Evolutionary conservation across 2,113 vertebrate species (phyloP), one percentile per base, ranked within the genome.

Genomic region (Daphoenositta chrysoptera): DNA sequence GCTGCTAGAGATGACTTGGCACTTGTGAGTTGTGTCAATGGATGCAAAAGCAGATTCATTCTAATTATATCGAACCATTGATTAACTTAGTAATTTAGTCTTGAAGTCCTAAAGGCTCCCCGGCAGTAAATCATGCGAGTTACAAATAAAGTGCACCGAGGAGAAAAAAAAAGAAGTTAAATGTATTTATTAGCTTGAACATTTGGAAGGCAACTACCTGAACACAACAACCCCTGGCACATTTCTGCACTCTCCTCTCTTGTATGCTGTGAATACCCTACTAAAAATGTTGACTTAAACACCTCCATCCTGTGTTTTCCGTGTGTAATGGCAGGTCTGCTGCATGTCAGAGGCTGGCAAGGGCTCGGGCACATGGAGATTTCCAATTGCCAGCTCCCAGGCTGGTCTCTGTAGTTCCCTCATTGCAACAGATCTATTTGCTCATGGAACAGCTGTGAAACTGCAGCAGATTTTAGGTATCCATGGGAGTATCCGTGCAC

Each of bases 391-490:
- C 50, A 30, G n/a, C 66, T 69, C 71, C 1, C 0, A 35, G 39
- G 30, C 80, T 40, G 24, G 5, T 27, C 54, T 39, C 30, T 31
- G 39, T 10, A 40, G 65, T 15, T 54, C 42, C 33, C 72, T 69
- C 57, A 72, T 94, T 81, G 90, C 5, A 4, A 79, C 37, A 76
- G 42, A 72, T 68, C 66, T 68, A 20, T 95, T 89, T 88, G 72
- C 71, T 91, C 47, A 57, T 50, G 58, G 86, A 86, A 47, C 58
- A 96, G 90, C 90, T 96, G 94, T 77, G 87, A 88, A 92, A 76
- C 79, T 63, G 66, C 63, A 78, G 88, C 82, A 60, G 71, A 47
- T 64, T 88, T 93, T 70, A 66, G 86, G 50, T 64, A 66, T 96
- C 92, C 65, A 11, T 65, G 76, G 91, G 82, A 76, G 90, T 37